Conservation (phyloP, 2,113 vertebrate genomes). For the Lampris megalopsis region DNA sequence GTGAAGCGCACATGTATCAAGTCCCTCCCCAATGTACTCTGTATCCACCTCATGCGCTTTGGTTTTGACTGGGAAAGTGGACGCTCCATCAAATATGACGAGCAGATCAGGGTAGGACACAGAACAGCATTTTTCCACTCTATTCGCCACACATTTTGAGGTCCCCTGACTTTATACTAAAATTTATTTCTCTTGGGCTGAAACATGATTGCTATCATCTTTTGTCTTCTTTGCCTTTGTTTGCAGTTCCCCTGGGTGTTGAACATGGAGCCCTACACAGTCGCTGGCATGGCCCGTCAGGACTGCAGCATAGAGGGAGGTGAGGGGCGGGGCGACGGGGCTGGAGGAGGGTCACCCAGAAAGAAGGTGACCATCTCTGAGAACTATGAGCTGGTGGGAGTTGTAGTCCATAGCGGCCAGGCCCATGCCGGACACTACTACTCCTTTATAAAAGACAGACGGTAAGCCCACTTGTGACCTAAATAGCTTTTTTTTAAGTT, state of each 20-base stretch:
- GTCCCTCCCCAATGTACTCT: conserved; percentile 93
- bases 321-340: conserved; percentile 87
- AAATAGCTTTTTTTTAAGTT: no score
- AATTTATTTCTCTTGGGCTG: neutral
- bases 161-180: neutral
- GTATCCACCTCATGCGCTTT: conserved; percentile 98
- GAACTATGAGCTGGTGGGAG: conserved; percentile 97
- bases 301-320: conserved; percentile 92
- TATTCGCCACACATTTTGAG: neutral
- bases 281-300: conserved; percentile 97
- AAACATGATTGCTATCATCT: neutral
- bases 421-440: conserved; percentile 98
- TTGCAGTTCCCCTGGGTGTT: conserved; percentile 96
- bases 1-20: conserved; percentile 98
- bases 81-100: conserved; percentile 98
- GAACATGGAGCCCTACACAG: conserved; percentile 99
- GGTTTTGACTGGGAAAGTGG: conserved; percentile 99
- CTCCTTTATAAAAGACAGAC: conserved; percentile 98
- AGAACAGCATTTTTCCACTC: neutral
- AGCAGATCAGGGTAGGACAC: conserved; percentile 92
- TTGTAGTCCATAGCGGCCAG: conserved; percentile 98
- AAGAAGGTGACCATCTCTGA: conserved; percentile 98
- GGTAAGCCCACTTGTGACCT: conserved; percentile 74
- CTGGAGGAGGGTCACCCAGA: conserved; percentile 91
- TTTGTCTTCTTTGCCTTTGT: neutral